Evolutionary conservation across 64 coral and sea anemone species (phyloP), one percentile per base, ranked within the genome.

Genomic region (Dendronephthya gigantea): DNA sequence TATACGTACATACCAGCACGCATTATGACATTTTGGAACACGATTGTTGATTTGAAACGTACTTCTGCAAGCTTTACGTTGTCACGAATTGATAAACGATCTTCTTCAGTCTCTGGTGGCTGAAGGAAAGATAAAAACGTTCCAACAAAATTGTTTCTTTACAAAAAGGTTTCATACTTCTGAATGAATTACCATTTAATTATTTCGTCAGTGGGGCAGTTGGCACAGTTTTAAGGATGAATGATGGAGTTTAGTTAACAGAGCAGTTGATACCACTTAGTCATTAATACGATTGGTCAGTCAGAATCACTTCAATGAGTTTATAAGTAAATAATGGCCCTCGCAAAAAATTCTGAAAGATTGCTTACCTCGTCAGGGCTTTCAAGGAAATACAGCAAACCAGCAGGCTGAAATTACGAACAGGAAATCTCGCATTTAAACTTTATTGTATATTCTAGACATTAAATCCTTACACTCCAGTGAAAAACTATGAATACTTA

Each of bases 11-110:
- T 75, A 9, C 5, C 35, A 34, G 72, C 55, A 62, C 55, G 55
- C 1, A 8, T 17, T 39, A 35, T 45, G 10, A 79, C 72, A 79
- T 16, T 2, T n/a, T 17, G 32, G 17, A 79, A 79, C 36, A 39
- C 72, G 72, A 34, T 11, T 29, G n/a, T 14, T 39, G 23, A 43
- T 15, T 79, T 55, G 4, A 32, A 62, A 34, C 50, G 17, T 89
- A 98, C 95, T 83, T 98, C 95, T 22, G 95, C 95, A 33, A 93
- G 62, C 48, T 93, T 93, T 15, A 98, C 92, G 47, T 98, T 98
- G 83, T 98, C 92, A 65, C 95, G 87, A 36, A 93, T 84, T 88
- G 93, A 84, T 17, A 98, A 66, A 27, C 93, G 91, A 82, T 98
- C 95, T 41, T 84, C 48, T 29, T 98, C 95, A 14, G 81, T 82